Conservation (phyloP, 1,140 invertebrate genomes). For the Brachionus paranguensis region DNA sequence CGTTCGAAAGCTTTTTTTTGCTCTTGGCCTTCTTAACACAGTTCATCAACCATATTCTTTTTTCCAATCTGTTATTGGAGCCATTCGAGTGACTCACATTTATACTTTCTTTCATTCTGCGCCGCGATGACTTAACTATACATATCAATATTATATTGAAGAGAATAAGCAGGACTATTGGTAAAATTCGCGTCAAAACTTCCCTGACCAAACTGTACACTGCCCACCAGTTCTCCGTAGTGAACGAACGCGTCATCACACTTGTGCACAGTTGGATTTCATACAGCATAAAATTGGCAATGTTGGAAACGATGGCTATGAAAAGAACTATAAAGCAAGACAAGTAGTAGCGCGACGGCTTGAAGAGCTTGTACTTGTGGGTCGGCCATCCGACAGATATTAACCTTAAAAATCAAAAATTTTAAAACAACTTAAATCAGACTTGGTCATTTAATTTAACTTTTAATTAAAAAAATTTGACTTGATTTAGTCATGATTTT, state of each 20-base stretch:
- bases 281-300: slow-evolving; percentile 31
- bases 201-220: slow-evolving; percentile 3
- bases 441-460: neutral
- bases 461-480: neutral
- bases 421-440: no score
- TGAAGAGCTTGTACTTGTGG: slow-evolving; percentile 29
- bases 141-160: slow-evolving; percentile 25
- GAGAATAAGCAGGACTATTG: slow-evolving; percentile 10
- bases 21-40: neutral
- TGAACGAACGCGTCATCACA: slow-evolving; percentile 16
- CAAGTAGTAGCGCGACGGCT: slow-evolving; percentile 28
- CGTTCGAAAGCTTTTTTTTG: neutral
- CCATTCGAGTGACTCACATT: neutral
- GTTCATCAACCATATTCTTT: neutral
- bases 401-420: neutral
- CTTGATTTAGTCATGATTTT: no score
- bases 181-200: slow-evolving; percentile 1
- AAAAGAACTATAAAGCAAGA: slow-evolving; percentile 24
- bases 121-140: slow-evolving; percentile 24
- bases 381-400: slow-evolving; percentile 38
- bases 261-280: slow-evolving; percentile 17
- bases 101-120: slow-evolving; percentile 31
- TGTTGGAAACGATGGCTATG: neutral
- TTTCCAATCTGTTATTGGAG: neutral
- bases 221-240: slow-evolving; percentile 10